A percentile compares a stretch with the other conserved stretches of the same genome.
Conservation (phyloP, 2,888 invertebrate species). For the Drosophila mettleri region DNA sequence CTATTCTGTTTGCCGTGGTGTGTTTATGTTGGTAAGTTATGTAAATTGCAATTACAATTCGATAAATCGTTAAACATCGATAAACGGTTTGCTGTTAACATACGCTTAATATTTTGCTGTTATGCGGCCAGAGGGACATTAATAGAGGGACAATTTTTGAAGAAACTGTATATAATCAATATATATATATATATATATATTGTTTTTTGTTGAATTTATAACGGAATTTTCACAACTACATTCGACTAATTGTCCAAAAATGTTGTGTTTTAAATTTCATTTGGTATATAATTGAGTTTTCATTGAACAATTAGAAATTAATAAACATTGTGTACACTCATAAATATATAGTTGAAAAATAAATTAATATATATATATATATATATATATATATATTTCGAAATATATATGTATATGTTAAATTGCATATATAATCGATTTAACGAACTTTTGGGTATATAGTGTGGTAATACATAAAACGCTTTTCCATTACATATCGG, state of each 20-base stretch:
- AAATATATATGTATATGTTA: constrained; percentile 22
- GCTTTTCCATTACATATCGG: constrained; percentile 26
- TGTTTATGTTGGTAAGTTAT: constrained; percentile 19
- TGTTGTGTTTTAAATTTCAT: constrained; percentile 16
- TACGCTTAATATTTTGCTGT: constrained; percentile 31
- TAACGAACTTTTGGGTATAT: constrained; percentile 17
- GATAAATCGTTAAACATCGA: constrained; percentile 27
- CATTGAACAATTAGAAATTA: constrained; percentile 52
- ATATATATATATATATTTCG: constrained; percentile 5
- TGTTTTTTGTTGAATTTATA: constrained; percentile 11
- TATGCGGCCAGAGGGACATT: not conserved
- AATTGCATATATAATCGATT: constrained; percentile 9
- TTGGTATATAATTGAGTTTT: constrained; percentile 19
- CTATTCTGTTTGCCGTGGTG: constrained; percentile 12
- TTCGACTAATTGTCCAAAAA: constrained; percentile 41
- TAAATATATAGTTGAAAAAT: constrained; percentile 48
- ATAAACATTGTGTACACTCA: constrained; percentile 49
- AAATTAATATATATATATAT: constrained; percentile 25
- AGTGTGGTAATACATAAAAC: constrained; percentile 25
- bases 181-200: not conserved
- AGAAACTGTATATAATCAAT: constrained; percentile 5
- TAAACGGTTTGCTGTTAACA: constrained; percentile 15
- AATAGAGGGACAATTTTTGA: not conserved
- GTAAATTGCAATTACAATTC: constrained; percentile 22
- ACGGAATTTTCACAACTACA: constrained; percentile 46